Conservation (phyloP, 2,888 invertebrate genomes). For the Euzetes globulus region DNA sequence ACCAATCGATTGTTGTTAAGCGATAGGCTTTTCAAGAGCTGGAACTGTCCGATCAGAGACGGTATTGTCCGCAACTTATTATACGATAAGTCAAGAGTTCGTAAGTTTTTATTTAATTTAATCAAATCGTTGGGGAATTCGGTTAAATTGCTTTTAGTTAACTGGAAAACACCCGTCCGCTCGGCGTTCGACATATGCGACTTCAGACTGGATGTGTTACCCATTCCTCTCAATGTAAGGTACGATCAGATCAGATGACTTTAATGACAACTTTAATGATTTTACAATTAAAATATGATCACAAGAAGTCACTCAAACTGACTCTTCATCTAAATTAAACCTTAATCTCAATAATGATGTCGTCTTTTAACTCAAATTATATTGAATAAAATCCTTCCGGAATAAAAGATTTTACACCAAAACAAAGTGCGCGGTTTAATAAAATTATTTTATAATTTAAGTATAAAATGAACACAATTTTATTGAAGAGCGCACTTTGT, state of each 20-base stretch:
- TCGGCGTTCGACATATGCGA: conserved; percentile 89
- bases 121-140: conserved; percentile 63
- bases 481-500: no score
- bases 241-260: not conserved
- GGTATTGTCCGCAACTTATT: conserved; percentile 67
- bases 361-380: no score
- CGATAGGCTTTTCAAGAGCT: conserved; percentile 52
- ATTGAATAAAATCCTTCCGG: no score
- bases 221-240: conserved; percentile 57
- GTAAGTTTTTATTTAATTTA: conserved; percentile 59
- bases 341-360: no score
- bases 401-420: no score
- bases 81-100: conserved; percentile 84
- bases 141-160: conserved; percentile 72
- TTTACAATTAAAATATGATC: no score
- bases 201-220: conserved; percentile 70
- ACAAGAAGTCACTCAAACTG: no score
- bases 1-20: conserved; percentile 53
- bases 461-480: no score
- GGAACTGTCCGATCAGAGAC: conserved; percentile 51
- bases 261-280: not conserved
- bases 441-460: no score
- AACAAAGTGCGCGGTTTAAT: no score
- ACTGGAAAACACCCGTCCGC: conserved; percentile 87
- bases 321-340: no score